A percentile compares a stretch with the other conserved stretches of the same genome.
Evolutionary conservation across 2,113 vertebrate species (phyloP).

Genomic region (Ranitomeya imitator): DNA sequence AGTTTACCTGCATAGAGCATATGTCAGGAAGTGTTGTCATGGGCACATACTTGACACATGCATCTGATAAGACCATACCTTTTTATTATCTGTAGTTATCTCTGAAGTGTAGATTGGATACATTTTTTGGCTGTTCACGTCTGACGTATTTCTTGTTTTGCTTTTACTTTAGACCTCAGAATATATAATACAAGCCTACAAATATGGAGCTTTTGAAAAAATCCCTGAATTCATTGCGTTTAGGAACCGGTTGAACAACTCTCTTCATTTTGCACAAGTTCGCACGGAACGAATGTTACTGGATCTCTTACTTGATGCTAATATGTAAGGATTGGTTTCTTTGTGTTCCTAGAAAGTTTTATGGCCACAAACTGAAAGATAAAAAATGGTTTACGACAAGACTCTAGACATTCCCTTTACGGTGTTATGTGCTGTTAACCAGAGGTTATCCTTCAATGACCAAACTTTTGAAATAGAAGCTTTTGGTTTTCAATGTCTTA

Average conservation of each 20-base stretch:
- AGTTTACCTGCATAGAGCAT: too few species aligned
- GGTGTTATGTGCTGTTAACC: too few species aligned
- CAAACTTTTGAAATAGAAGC: too few species aligned
- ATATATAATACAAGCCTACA: slow-evolving; percentile 99
- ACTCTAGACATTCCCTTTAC: too few species aligned
- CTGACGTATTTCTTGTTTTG: slow-evolving; percentile 46
- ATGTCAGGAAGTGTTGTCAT: too few species aligned
- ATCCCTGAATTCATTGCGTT: slow-evolving; percentile 99
- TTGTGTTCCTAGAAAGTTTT: background rate
- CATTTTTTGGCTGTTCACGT: background rate
- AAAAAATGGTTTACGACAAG: too few species aligned
- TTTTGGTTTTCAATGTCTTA: too few species aligned
- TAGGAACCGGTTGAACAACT: slow-evolving; percentile 92
- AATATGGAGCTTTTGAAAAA: slow-evolving; percentile 98
- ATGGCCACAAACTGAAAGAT: too few species aligned
- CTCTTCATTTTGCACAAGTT: slow-evolving; percentile 97
- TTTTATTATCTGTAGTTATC: background rate
- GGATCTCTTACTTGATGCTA: slow-evolving; percentile 94
- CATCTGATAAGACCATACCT: background rate
- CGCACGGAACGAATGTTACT: slow-evolving; percentile 95
- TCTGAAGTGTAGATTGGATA: background rate
- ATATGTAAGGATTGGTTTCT: slow-evolving; percentile 81
- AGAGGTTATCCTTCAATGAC: too few species aligned
- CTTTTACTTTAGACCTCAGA: slow-evolving; percentile 91
- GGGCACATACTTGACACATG: background rate